phyloP scores from a whole-genome alignment of 2,797 vertebrate genomes.

The Heteromormyrus szaboi region DNA sequence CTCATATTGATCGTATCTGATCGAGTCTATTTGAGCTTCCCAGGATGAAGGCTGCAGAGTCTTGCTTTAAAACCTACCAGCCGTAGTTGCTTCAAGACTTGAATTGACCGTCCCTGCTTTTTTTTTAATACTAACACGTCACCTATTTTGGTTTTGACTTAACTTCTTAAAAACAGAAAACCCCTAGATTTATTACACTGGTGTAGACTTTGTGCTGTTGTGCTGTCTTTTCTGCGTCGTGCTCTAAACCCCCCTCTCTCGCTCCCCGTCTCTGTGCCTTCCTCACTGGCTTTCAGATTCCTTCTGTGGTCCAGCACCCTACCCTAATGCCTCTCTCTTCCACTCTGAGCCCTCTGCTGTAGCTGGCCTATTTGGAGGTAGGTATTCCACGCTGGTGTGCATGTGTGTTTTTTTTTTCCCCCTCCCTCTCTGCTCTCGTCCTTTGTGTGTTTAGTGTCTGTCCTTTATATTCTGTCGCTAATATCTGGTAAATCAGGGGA shows the following conservation, averaged over 20 bases:
- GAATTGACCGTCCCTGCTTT: conserved; percentile 7
- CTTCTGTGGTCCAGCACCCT: conserved; percentile 82
- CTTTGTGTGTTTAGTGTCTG: background rate
- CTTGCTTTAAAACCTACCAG: background rate
- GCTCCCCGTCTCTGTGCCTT: conserved; percentile 48
- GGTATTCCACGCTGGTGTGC: conserved; percentile 42
- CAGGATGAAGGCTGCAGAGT: background rate
- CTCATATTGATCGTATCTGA: background rate
- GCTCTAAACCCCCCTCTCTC: conserved; percentile 45
- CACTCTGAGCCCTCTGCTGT: conserved; percentile 72
- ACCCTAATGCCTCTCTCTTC: conserved; percentile 76
- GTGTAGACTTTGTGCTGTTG: background rate
- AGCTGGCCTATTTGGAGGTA: conserved; percentile 85
- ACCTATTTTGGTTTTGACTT: conserved; percentile 11
- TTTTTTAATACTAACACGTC: conserved; percentile 9
- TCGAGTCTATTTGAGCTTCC: background rate
- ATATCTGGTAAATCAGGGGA: background rate
- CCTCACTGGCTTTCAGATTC: conserved; percentile 70
- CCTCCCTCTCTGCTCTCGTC: background rate
- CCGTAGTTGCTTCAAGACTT: background rate
- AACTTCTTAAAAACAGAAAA: background rate
- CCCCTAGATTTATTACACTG: background rate
- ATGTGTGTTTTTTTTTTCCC: background rate
- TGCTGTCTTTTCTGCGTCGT: conserved; percentile 13
- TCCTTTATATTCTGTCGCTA: background rate